phyloP scores from a whole-genome alignment of 2,797 vertebrate species.

The Bradypodion ventrale region DNA sequence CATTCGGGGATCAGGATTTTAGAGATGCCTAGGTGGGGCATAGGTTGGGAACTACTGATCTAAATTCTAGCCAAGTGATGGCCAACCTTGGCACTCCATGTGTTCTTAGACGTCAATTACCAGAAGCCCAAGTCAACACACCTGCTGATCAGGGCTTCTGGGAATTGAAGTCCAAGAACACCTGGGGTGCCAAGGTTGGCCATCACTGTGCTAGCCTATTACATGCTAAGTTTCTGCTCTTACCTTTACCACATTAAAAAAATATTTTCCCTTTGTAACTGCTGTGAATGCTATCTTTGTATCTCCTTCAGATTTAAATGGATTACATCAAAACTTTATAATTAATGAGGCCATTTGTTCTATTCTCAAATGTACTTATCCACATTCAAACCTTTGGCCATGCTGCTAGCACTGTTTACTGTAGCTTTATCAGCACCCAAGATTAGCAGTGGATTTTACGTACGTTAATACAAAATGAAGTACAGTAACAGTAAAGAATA shows the following conservation, averaged over 20 bases:
- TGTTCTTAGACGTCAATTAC: too few species aligned
- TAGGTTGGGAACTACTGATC: too few species aligned
- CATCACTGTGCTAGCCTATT: too few species aligned
- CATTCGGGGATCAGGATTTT: too few species aligned
- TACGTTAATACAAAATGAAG: neutral
- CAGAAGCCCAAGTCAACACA: too few species aligned
- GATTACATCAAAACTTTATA: neutral
- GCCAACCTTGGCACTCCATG: too few species aligned
- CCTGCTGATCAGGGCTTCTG: too few species aligned
- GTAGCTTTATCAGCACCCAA: neutral
- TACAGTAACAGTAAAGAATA: neutral
- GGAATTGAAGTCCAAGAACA: too few species aligned
- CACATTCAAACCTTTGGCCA: neutral
- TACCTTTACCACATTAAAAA: neutral
- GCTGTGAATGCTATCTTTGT: neutral
- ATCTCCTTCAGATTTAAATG: neutral
- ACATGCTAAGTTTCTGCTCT: too few species aligned
- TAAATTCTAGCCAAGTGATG: too few species aligned
- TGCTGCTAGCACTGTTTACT: neutral
- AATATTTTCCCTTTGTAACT: neutral
- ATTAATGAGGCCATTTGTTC: neutral
- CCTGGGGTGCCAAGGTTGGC: too few species aligned
- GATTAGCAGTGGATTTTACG: neutral
- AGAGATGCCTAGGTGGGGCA: too few species aligned
- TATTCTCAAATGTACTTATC: neutral